phyloP scores from a whole-genome alignment of 1,140 invertebrate species.

The Brachionus rotundiformis region DNA sequence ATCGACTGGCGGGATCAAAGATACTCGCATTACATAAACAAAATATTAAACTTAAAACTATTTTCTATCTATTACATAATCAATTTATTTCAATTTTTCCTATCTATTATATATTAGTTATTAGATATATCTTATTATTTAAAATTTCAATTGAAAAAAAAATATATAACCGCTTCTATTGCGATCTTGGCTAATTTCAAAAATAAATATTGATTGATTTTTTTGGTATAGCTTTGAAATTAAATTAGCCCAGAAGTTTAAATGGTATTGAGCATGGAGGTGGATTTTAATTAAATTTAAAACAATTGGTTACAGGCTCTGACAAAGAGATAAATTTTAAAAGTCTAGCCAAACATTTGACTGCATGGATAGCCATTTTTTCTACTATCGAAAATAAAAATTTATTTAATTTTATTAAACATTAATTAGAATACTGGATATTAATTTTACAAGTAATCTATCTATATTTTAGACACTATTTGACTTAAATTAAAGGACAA shows the following conservation, averaged over 20 bases:
- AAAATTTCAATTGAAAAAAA: no score
- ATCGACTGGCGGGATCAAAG: neutral
- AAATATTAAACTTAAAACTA: neutral
- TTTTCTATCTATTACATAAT: neutral
- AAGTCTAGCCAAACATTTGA: neutral
- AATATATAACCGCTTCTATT: no score
- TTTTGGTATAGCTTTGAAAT: no score
- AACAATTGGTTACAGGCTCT: neutral
- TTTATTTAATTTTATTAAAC: neutral
- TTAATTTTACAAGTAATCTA: neutral
- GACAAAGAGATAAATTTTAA: neutral
- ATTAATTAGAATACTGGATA: neutral
- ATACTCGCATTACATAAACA: neutral
- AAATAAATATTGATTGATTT: neutral
- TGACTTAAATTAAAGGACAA: neutral
- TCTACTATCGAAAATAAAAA: no score
- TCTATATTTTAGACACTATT: neutral
- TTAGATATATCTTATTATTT: neutral
- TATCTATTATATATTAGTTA: no score
- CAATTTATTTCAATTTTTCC: neutral
- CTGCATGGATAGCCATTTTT: neutral
- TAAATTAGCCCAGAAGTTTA: no score
- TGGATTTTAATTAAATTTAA: neutral
- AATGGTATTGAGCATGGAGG: neutral
- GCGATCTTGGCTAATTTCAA: no score